These are phyloP conservation scores for Sceliomorpha sp. DNA, from an alignment of 2,888 invertebrate genomes.

Conservation along the genomic window DNA sequence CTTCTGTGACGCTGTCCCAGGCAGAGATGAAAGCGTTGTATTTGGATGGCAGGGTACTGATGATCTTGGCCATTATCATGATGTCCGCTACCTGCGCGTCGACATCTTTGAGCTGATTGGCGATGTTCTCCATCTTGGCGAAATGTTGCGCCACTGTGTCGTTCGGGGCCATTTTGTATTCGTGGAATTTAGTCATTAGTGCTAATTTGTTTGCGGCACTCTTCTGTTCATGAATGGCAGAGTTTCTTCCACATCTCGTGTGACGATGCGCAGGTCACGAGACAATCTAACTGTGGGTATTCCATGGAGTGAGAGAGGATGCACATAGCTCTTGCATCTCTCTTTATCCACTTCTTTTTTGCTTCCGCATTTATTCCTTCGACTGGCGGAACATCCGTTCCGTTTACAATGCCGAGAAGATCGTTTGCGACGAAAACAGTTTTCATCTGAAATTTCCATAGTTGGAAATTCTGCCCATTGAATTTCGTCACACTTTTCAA, in stretches of 20 bases:
- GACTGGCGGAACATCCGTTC: conserved; percentile 3
- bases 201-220: conserved; percentile 25
- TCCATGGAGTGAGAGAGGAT: too few relatives aligned
- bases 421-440: conserved; percentile 31
- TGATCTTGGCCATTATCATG: conserved; percentile 29
- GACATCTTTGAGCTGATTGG: too few relatives aligned
- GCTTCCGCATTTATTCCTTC: neutral
- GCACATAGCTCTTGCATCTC: conserved; percentile 53
- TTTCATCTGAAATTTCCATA: conserved; percentile 40
- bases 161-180: conserved; percentile 5
- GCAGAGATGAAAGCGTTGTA: too few relatives aligned
- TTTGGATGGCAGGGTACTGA: conserved; percentile 11
- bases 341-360: conserved; percentile 47
- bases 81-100: conserved; percentile 6
- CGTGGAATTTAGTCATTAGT: conserved; percentile 28
- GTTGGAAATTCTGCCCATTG: conserved; percentile 40
- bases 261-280: conserved; percentile 15
- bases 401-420: conserved; percentile 33
- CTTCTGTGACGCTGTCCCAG: conserved; percentile 7
- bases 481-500: conserved; percentile 26
- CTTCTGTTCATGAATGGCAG: conserved; percentile 25
- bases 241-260: conserved; percentile 23
- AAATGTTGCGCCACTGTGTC: conserved; percentile 13
- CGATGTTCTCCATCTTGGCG: conserved; percentile 16
- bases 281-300: conserved; percentile 22